A percentile compares a stretch with the other conserved stretches of the same genome.
Conservation (phyloP, 2,113 vertebrate species). For the Elaphurus davidianus region DNA sequence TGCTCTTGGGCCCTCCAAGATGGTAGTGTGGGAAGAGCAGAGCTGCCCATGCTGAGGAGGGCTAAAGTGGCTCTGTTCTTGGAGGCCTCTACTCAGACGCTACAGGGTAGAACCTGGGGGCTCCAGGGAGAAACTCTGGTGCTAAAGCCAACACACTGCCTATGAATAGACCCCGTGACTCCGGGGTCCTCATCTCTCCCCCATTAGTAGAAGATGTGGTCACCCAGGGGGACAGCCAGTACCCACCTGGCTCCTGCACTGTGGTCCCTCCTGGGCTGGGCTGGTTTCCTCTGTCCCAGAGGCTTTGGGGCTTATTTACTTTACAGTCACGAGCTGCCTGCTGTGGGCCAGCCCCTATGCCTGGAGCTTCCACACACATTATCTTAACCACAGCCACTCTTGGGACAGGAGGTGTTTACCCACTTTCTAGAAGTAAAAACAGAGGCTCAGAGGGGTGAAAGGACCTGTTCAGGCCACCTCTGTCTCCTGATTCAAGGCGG, state of each 20-base stretch:
- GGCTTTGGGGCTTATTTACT: not conserved
- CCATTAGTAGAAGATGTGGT: not conserved
- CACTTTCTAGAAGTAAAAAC: not conserved
- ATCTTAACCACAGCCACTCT: not conserved
- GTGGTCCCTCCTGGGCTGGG: too few relatives aligned
- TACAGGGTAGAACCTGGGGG: not conserved
- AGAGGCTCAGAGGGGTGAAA: not conserved
- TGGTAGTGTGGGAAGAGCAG: too few relatives aligned
- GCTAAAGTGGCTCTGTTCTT: not conserved
- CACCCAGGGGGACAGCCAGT: too few relatives aligned
- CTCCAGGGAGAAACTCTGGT: not conserved
- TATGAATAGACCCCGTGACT: fast-evolving
- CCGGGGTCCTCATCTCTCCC: not conserved
- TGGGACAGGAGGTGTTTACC: not conserved
- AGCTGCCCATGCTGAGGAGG: not conserved
- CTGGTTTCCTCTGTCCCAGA: not conserved
- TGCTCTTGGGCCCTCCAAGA: not conserved
- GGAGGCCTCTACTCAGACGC: not conserved
- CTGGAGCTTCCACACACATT: not conserved
- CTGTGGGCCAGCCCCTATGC: not conserved
- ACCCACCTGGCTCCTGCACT: not conserved
- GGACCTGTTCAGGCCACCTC: not conserved
- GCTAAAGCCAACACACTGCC: not conserved
- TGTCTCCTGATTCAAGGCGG: not conserved
- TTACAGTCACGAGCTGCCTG: not conserved